Evolutionary conservation across 2,113 vertebrate genomes (phyloP).

Genomic region (Cacatua alba): DNA sequence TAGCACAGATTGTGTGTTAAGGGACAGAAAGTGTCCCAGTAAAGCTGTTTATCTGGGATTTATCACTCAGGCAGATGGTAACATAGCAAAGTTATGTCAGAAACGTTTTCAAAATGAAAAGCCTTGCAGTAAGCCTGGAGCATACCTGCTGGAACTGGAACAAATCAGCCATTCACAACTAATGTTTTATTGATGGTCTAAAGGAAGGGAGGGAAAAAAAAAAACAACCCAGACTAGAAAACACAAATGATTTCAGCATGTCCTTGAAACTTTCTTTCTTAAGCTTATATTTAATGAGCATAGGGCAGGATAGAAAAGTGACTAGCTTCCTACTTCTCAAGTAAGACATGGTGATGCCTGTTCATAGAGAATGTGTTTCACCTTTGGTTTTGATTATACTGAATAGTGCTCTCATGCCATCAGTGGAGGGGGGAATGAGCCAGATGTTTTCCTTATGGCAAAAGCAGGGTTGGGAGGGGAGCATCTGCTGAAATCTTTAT

Average conservation of each 20-base stretch:
- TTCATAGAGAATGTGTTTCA: not conserved
- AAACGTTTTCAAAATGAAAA: conserved; percentile 60
- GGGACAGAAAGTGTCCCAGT: not conserved
- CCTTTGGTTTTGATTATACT: not conserved
- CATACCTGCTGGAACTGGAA: conserved; percentile 34
- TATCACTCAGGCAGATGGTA: conserved; percentile 41
- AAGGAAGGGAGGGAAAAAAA: not conserved
- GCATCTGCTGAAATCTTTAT: not conserved
- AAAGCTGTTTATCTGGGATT: conserved; percentile 50
- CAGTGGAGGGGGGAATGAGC: not conserved
- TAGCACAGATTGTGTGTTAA: not conserved
- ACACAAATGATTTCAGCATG: not conserved
- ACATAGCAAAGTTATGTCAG: not conserved
- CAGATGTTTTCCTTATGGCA: not conserved
- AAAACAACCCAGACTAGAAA: not conserved
- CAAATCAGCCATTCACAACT: not conserved
- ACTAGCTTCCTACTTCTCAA: not conserved
- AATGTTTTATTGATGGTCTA: conserved; percentile 20
- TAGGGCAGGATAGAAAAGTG: not conserved
- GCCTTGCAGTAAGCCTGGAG: conserved; percentile 23
- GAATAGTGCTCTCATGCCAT: not conserved
- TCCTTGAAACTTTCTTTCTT: not conserved
- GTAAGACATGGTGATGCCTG: not conserved
- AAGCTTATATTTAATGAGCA: not conserved
- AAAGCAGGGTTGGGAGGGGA: not conserved